Evolutionary conservation across 1,140 invertebrate species (phyloP).

Genomic region (Brachionus asplanchnoidis): DNA sequence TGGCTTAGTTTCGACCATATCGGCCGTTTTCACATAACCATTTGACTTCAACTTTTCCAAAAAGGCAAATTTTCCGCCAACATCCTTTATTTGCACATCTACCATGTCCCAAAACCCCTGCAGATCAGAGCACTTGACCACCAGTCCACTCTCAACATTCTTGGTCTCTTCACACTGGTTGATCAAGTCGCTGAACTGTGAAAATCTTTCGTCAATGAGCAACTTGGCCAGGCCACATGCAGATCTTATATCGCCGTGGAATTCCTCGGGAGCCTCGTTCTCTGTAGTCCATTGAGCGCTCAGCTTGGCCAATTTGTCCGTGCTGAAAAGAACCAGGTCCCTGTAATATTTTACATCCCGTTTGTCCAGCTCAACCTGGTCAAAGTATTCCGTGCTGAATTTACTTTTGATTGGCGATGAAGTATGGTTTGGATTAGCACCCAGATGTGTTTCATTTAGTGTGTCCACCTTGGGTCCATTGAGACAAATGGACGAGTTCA

Average conservation of each 20-base stretch:
- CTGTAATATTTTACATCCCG: neutral
- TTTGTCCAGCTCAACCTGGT: neutral
- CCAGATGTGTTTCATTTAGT: neutral
- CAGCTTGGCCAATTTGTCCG: neutral
- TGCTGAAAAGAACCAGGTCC: neutral
- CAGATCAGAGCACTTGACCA: slow-evolving; percentile 18
- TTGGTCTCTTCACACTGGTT: slow-evolving; percentile 15
- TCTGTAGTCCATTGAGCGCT: neutral
- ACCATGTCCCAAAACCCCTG: slow-evolving; percentile 41
- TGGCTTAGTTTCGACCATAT: neutral
- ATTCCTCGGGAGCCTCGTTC: neutral
- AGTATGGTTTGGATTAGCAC: neutral
- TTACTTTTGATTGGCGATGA: neutral
- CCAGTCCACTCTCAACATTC: neutral
- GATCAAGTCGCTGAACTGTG: slow-evolving; percentile 23
- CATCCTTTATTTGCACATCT: slow-evolving; percentile 18
- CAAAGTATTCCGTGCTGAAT: neutral
- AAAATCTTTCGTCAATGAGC: slow-evolving; percentile 8
- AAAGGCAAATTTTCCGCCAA: neutral
- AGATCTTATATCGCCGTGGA: slow-evolving; percentile 15
- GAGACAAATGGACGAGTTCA: neutral
- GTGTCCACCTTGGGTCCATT: neutral
- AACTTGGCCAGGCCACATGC: slow-evolving; percentile 31
- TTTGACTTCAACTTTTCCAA: neutral
- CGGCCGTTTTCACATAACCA: neutral